phyloP scores from a whole-genome alignment of 2,797 vertebrate genomes.

The Enteromius fasciolatus region DNA sequence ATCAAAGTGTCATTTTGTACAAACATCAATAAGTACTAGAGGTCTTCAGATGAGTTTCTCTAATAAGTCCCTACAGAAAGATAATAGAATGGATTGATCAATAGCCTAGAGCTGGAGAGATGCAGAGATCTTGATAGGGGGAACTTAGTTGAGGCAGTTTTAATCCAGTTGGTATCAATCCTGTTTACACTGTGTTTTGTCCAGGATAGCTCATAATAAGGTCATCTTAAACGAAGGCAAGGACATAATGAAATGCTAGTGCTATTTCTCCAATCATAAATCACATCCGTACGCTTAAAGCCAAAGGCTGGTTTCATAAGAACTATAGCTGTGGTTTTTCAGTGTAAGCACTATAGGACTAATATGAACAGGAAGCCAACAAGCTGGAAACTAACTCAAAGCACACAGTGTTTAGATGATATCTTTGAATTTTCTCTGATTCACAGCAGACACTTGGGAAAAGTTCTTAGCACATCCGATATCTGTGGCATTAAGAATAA shows the following conservation, averaged over 20 bases:
- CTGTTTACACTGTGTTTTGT: constrained; percentile 23
- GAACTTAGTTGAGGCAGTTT: constrained; percentile 4
- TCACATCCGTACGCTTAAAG: background rate
- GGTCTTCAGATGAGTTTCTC: constrained; percentile 42
- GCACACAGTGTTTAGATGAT: background rate
- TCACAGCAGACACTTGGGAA: constrained; percentile 10
- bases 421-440: background rate
- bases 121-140: constrained; percentile 24
- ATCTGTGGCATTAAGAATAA: constrained; percentile 25
- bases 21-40: constrained; percentile 47
- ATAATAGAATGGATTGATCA: constrained; percentile 52
- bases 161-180: constrained; percentile 28
- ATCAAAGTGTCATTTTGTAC: constrained; percentile 48
- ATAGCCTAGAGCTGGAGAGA: constrained; percentile 31
- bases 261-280: constrained; percentile 17
- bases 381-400: background rate
- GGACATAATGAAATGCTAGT: constrained; percentile 24
- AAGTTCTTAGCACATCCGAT: background rate
- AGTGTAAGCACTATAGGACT: background rate
- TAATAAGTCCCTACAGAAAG: constrained; percentile 54
- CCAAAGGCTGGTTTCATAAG: background rate
- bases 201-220: background rate
- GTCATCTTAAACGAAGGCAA: constrained; percentile 30
- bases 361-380: background rate
- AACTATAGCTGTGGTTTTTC: background rate